Conservation (phyloP, 2,113 vertebrate species). For the Catagonus wagneri region DNA sequence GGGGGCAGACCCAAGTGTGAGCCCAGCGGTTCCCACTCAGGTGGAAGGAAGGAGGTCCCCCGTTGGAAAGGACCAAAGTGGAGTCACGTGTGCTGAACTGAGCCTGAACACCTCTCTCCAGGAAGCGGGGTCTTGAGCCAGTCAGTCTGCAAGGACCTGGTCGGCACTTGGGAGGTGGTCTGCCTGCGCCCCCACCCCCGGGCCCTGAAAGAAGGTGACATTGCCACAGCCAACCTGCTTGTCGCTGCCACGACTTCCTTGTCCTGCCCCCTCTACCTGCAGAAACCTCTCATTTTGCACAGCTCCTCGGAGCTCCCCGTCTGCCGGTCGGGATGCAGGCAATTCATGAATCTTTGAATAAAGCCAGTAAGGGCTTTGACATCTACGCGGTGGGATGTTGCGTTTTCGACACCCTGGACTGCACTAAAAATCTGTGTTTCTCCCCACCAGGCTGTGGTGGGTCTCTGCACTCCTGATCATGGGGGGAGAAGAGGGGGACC, state of each 20-base stretch:
- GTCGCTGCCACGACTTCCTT: no score
- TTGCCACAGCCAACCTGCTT: not conserved
- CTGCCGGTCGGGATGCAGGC: not conserved
- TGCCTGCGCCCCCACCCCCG: rapidly evolving
- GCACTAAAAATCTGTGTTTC: not conserved
- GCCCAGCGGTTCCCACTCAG: not conserved
- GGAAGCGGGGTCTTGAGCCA: not conserved
- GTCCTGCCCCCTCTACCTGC: not conserved
- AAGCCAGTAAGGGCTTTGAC: not conserved
- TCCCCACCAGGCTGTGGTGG: not conserved
- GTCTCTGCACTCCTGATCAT: not conserved
- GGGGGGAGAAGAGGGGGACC: not conserved
- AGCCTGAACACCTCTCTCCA: not conserved
- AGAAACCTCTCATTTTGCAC: not conserved
- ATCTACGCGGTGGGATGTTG: no score
- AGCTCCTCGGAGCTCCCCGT: not conserved
- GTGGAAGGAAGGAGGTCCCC: not conserved
- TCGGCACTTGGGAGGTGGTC: not conserved
- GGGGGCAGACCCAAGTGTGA: not conserved
- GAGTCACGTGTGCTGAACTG: not conserved
- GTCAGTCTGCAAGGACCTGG: not conserved
- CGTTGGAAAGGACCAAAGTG: not conserved
- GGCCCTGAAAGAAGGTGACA: not conserved
- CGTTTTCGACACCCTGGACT: not conserved
- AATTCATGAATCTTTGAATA: not conserved